These are phyloP conservation scores for Urophycis tenuis DNA, from an alignment of 2,797 vertebrate genomes.

Conservation along the genomic window DNA sequence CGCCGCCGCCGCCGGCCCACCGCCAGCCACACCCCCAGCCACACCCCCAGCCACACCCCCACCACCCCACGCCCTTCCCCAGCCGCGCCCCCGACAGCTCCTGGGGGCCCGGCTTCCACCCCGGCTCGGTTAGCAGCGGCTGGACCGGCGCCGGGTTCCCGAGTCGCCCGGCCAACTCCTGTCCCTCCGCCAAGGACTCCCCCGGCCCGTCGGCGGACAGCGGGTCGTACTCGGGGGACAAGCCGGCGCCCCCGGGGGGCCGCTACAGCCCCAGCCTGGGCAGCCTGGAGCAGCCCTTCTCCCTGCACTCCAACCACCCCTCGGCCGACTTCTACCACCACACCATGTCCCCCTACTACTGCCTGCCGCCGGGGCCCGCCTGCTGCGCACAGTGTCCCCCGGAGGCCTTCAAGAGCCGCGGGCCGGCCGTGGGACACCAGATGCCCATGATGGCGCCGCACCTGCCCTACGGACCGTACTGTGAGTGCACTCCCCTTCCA, in stretches of 20 bases:
- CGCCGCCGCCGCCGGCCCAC: too few species aligned
- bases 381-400: conserved; percentile 59
- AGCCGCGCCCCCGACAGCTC: conserved; percentile 48
- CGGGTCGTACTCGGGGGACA: conserved; percentile 39
- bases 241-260: conserved; percentile 45
- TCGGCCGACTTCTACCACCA: conserved; percentile 47
- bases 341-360: conserved; percentile 53
- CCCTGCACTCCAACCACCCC: conserved; percentile 66
- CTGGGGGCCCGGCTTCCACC: conserved; percentile 45
- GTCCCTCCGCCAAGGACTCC: conserved; percentile 44
- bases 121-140: conserved; percentile 55
- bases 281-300: conserved; percentile 69
- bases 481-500: conserved; percentile 54
- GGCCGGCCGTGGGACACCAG: conserved; percentile 26
- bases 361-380: conserved; percentile 45
- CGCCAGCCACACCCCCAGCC: conserved; percentile 39
- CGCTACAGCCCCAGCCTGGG: conserved; percentile 37
- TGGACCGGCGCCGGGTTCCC: conserved; percentile 50
- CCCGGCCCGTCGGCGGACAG: conserved; percentile 31
- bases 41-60: conserved; percentile 51
- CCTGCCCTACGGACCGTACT: conserved; percentile 33
- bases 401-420: conserved; percentile 48
- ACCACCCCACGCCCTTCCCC: conserved; percentile 66
- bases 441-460: conserved; percentile 41
- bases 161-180: conserved; percentile 51